Base-by-base conservation (phyloP, 35 echinoderm and acorn worm species). In the Heliocidaris erythrogramma region DNA sequence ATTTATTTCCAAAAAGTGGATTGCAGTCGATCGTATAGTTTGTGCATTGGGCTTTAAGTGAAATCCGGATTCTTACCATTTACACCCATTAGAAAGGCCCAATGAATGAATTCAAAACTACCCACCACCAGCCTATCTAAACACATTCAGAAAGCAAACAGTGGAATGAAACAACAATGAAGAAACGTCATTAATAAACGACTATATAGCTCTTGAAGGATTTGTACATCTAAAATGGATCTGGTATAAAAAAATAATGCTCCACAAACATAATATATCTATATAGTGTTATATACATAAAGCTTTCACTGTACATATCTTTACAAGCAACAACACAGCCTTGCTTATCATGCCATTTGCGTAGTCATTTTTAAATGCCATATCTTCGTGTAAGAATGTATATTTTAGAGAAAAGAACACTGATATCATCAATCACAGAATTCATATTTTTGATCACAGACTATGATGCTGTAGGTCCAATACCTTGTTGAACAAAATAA, bases 211-310 rank as follows among this genome's bases (percentile, higher is more conserved):
- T 78, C 21, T 78, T 78, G 65, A 78, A 78, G 21, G 18, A 78
- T 78, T 78, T 78, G 27, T 78, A 78, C 65, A 78, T 78, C 65
- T 78, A 78, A 78, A 78, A 78, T 78, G 65, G 65, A 78, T 78
- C 27, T 78, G 65, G 65, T 78, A 78, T 78, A 78, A 78, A 78
- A 61, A 78, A 78, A 78, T 78, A 78, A 78, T 78, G 65, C 65
- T 78, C 65, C 65, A 78, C 65, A 78, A 78, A 78, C 65, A n/a
- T n/a, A n/a, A 78, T 78, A 78, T 27, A 78, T 78, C 65, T 78
- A 78, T 71, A 71, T 78, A 78, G 65, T 78, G 21, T 78, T 78
- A 78, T 78, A 27, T 78, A 78, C 65, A 78, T n/a, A 78, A 7
- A 78, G 65, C 65, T 78, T 78, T 78, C 4, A 78, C 65, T 78